Evolutionary conservation across 1,140 invertebrate genomes (phyloP), one percentile per base, ranked within the genome.

Genomic region (Cotesia chilonis): DNA sequence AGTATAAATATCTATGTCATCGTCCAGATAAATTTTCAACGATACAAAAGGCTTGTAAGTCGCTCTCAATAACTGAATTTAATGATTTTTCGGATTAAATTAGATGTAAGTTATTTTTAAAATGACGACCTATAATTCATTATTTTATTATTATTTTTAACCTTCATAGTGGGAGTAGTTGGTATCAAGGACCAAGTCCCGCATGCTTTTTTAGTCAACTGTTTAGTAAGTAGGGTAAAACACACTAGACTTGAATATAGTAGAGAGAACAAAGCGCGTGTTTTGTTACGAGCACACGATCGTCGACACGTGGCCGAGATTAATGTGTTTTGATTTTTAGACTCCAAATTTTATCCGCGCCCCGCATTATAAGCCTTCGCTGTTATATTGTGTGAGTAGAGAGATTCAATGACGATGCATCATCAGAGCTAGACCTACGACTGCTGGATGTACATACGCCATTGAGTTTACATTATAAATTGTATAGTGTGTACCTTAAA

Each of bases 291-390:
- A 77, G 78, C 81, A 81, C 79, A 78, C 77, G 81, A 83, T 82
- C 78, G 72, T 70, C 47, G 86, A 80, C 86, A 87, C 86, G 86
- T 87, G 86, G 64, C 82, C 47, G 77, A 83, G 85, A 87, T 87
- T 86, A 87, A 86, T 86, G 84, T 87, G 84, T 87, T 87, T 87
- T 87, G 85, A 87, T 87, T 87, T 86, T 85, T 87, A 84, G 85
- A 86, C 84, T 85, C 82, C 67, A 79, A 76, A 84, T 87, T 84
- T 81, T 83, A 79, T 76, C 71, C 76, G 72, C 70, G 74, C 75
- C 70, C 76, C 12, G 41, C 6, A 37, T 35, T 60, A 77, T 83
- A 81, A 83, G 79, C 80, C 82, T 82, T 76, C 77, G 57, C 61
- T 59, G 52, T 37, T 35, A 35, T 37, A 70, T 70, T 71, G 67